These are phyloP conservation scores for Drosophila nikananu DNA, from an alignment of 1,140 invertebrate genomes.

Conservation along the genomic window DNA sequence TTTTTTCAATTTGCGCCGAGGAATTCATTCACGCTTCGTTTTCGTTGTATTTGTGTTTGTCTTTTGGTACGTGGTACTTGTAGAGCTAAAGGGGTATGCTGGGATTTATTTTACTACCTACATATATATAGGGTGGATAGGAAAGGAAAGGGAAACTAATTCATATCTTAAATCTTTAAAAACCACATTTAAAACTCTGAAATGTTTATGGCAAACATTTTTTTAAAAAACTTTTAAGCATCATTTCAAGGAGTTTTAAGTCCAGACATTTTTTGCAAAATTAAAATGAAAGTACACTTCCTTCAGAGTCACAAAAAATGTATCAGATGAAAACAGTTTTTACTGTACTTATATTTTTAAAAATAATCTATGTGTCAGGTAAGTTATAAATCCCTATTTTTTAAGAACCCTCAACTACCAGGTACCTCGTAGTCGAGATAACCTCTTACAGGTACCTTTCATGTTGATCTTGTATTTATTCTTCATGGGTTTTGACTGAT, in stretches of 20 bases:
- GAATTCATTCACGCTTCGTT: constrained; percentile 76
- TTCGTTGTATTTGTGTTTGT: constrained; percentile 57
- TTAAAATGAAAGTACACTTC: too few species aligned
- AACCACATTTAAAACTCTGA: neutral
- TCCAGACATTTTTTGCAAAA: too few species aligned
- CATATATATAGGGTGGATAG: neutral
- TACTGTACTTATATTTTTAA: too few species aligned
- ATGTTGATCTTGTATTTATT: constrained; percentile 59
- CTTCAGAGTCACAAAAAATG: too few species aligned
- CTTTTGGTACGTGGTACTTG: constrained; percentile 24
- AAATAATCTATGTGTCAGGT: too few species aligned
- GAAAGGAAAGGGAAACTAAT: too few species aligned
- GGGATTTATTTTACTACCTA: neutral
- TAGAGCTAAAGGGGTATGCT: neutral
- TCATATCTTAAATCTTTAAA: neutral
- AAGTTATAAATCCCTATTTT: too few species aligned
- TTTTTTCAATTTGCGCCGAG: constrained; percentile 75
- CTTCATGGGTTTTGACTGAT: constrained; percentile 71
- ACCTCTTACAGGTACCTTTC: neutral
- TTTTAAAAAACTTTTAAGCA: too few species aligned
- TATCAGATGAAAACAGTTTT: too few species aligned
- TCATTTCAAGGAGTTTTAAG: too few species aligned
- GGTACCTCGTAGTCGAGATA: neutral
- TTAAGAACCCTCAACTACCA: neutral
- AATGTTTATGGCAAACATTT: too few species aligned